Conservation (phyloP, 1,140 invertebrate genomes). For the Oppia nitens region DNA sequence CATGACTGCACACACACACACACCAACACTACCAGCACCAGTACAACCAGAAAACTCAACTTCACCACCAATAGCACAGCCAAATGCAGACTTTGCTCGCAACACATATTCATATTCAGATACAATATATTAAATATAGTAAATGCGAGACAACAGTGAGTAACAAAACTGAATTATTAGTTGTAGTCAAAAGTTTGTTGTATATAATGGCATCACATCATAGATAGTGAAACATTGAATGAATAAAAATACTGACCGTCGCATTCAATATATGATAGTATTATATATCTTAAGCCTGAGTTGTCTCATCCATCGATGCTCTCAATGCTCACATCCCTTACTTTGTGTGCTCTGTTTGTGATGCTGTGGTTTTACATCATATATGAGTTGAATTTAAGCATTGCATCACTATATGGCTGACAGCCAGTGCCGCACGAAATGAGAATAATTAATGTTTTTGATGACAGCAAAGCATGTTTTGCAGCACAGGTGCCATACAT, state of each 20-base stretch:
- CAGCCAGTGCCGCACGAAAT: neutral
- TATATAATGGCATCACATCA: too few relatives aligned
- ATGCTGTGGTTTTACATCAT: neutral
- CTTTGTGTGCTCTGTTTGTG: neutral
- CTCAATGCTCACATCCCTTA: neutral
- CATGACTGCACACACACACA: neutral
- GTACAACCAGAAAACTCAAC: too few relatives aligned
- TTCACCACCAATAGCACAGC: too few relatives aligned
- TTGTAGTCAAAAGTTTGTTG: too few relatives aligned
- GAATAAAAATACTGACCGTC: too few relatives aligned
- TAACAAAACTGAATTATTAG: too few relatives aligned
- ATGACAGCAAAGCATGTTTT: neutral
- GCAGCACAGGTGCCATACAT: neutral
- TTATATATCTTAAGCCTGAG: neutral
- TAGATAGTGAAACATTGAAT: too few relatives aligned
- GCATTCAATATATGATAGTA: neutral
- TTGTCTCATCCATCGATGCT: neutral
- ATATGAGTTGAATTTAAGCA: neutral
- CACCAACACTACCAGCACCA: too few relatives aligned
- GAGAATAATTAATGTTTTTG: neutral
- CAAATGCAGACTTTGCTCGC: too few relatives aligned
- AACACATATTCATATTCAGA: neutral
- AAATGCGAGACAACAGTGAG: too few relatives aligned
- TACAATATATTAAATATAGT: neutral
- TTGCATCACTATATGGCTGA: neutral